Evolutionary conservation across 1,140 invertebrate species (phyloP).

Genomic region (Glomeris maerens): DNA sequence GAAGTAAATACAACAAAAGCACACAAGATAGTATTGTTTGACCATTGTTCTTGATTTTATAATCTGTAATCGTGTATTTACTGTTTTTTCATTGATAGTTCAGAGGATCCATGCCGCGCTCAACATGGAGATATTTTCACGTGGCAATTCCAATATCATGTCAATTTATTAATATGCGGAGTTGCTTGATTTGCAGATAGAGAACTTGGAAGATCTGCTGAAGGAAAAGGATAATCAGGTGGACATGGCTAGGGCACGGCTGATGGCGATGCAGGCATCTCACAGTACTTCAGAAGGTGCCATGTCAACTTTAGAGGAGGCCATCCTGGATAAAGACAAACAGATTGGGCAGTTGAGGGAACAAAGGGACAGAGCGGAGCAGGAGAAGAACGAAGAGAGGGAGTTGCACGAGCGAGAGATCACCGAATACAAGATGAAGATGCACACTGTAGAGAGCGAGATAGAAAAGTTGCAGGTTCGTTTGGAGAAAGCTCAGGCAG

Average conservation of each 20-base stretch:
- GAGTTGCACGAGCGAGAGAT: constrained; percentile 85
- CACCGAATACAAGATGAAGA: constrained; percentile 86
- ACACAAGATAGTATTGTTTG: too few relatives aligned
- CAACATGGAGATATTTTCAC: too few relatives aligned
- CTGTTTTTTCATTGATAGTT: too few relatives aligned
- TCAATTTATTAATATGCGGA: background rate
- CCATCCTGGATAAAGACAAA: constrained; percentile 90
- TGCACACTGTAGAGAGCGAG: constrained; percentile 60
- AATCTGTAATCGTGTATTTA: too few relatives aligned
- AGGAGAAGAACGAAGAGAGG: constrained; percentile 88
- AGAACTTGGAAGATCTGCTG: constrained; percentile 88
- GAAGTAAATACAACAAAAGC: too few relatives aligned
- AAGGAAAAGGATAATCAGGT: constrained; percentile 98
- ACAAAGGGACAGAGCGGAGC: constrained; percentile 85
- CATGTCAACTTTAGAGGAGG: constrained; percentile 81
- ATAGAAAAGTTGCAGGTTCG: constrained; percentile 75
- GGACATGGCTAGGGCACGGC: constrained; percentile 75
- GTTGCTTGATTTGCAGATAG: constrained; percentile 52
- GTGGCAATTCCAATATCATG: too few relatives aligned
- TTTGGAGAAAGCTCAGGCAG: constrained; percentile 67
- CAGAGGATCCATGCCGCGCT: too few relatives aligned
- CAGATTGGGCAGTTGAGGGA: constrained; percentile 84
- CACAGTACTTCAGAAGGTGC: constrained; percentile 84
- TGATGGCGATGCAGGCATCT: constrained; percentile 80
- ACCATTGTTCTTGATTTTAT: too few relatives aligned